Conservation (phyloP, 2,113 vertebrate species). For the Tyto alba region DNA sequence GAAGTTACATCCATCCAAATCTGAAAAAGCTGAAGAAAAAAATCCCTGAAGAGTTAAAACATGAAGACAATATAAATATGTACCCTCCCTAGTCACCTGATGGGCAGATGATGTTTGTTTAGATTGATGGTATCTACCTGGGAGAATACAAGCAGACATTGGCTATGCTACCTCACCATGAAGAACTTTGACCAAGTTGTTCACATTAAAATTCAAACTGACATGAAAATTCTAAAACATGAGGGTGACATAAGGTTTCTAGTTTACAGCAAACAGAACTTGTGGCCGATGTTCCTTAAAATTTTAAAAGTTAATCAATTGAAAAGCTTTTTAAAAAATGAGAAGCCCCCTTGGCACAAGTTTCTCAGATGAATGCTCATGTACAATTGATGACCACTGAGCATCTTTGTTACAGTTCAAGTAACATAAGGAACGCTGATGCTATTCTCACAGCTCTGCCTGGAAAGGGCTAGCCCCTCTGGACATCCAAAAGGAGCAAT, state of each 20-base stretch:
- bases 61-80: background rate
- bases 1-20: background rate
- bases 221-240: background rate
- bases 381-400: background rate
- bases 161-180: background rate
- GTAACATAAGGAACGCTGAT: accelerated
- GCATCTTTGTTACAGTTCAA: background rate
- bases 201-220: background rate
- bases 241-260: background rate
- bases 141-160: background rate
- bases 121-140: background rate
- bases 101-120: background rate
- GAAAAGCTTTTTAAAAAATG: background rate
- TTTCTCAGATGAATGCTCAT: background rate
- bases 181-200: background rate
- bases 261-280: background rate
- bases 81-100: background rate
- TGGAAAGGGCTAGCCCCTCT: background rate
- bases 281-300: accelerated
- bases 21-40: background rate
- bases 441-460: background rate
- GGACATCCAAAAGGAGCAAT: background rate
- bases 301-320: background rate
- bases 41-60: background rate
- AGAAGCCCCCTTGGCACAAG: background rate